Evolutionary conservation across 2,797 vertebrate genomes (phyloP), one percentile per base, ranked within the genome.

Genomic region (Decapterus maruadsi): DNA sequence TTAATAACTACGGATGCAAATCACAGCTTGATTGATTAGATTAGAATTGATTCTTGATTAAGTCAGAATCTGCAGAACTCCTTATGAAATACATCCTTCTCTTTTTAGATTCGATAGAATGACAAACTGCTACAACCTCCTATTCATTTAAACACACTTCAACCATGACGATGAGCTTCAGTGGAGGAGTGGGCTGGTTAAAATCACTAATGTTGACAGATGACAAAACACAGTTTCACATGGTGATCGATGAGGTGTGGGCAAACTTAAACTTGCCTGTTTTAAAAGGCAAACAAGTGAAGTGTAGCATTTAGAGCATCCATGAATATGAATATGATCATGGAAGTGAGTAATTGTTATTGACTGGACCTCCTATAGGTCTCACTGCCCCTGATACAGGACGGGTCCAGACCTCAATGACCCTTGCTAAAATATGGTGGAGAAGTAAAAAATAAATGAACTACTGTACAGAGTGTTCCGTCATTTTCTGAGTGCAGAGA

Each of bases 41-140:
- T 82, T 75, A 67, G 31, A 73, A 82, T n/a, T 4, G 58, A 78
- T 87, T 60, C 50, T 65, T 51, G 0, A 70, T 58, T 26, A 36
- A 11, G 17, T 67, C 2, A 65, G 0, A 72, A 50, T 64, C 20
- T 61, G 26, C 7, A 60, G 62, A 50, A 51, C 19, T 1, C 8
- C 62, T 43, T 36, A 14, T 34, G 13, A 71, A 53, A 68, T 22
- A 40, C 40, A 69, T 36, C 8, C 1, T 31, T 73, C 45, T 55
- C 0, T 50, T 42, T 40, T 71, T 8, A 36, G 17, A 77, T 75
- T 69, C 14, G 48, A 77, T 77, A 17, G 69, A 65, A 68, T 16
- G 26, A 59, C 40, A 59, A 34, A 53, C 45, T 46, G n/a, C 12
- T 40, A 50, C n/a, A 13, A 64, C 60, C 36, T 36, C n/a, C 55